Evolutionary conservation across 2,113 vertebrate species (phyloP).

Genomic region (Sinocyclocheilus maitianheensis): DNA sequence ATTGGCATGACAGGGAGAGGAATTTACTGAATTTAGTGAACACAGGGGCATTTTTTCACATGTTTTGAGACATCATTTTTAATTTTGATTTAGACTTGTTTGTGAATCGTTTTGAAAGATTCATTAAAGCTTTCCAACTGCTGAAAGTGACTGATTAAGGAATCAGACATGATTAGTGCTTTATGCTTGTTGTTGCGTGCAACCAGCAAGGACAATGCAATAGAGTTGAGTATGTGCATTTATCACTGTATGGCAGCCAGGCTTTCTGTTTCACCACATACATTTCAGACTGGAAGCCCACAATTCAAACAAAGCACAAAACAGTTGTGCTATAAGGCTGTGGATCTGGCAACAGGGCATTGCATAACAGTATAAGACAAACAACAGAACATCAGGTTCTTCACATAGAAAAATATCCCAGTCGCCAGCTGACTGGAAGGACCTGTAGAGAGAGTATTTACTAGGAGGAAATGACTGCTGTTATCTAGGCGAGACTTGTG

Average conservation of each 20-base stretch:
- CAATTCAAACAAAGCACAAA: not conserved
- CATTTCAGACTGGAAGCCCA: not conserved
- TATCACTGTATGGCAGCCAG: not conserved
- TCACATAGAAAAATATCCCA: not conserved
- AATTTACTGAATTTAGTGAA: too few species aligned
- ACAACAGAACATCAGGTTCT: not conserved
- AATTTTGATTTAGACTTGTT: not conserved
- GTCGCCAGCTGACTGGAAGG: not conserved
- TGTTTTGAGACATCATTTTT: not conserved
- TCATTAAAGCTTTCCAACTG: not conserved
- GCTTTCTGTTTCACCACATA: not conserved
- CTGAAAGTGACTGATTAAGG: not conserved
- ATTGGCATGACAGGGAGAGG: not conserved
- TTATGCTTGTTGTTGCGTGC: not conserved
- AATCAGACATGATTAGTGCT: not conserved
- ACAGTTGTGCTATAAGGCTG: not conserved
- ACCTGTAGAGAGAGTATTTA: constrained; percentile 14
- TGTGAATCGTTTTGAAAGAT: not conserved
- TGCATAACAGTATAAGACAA: not conserved
- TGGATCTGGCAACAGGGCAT: not conserved
- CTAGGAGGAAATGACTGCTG: constrained; percentile 37
- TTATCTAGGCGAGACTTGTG: constrained; percentile 39
- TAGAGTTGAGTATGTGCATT: not conserved
- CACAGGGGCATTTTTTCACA: too few species aligned
- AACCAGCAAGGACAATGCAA: not conserved